Evolutionary conservation across 2,113 vertebrate genomes (phyloP).

Genomic region (human (Homo sapiens)): DNA sequence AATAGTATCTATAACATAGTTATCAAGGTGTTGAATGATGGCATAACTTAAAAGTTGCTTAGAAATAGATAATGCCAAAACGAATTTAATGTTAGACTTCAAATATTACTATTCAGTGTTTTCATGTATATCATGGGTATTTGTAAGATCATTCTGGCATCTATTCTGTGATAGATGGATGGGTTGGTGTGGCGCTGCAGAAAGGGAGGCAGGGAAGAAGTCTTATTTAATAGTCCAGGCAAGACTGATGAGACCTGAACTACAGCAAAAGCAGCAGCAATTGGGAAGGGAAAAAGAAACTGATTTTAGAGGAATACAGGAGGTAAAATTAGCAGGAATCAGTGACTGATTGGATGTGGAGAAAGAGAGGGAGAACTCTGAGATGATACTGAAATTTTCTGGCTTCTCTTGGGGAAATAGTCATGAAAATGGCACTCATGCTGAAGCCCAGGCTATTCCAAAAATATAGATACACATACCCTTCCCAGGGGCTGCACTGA

Average conservation of each 20-base stretch:
- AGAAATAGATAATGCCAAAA: background rate
- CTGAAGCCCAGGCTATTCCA: background rate
- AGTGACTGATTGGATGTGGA: background rate
- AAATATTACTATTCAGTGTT: background rate
- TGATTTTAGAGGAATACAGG: background rate
- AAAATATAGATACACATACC: background rate
- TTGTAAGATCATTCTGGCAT: background rate
- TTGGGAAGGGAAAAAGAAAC: background rate
- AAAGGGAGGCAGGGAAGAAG: background rate
- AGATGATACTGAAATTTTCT: background rate
- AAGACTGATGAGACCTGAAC: background rate
- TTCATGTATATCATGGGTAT: background rate
- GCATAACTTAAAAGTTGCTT: background rate
- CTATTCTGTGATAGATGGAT: background rate
- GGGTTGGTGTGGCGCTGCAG: background rate
- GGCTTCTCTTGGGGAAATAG: background rate
- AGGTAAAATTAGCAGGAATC: background rate
- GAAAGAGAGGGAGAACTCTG: background rate
- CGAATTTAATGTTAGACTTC: background rate
- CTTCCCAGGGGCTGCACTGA: background rate
- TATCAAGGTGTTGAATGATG: background rate
- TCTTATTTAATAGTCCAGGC: background rate
- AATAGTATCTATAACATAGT: no score
- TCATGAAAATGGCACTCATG: background rate
- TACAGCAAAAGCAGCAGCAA: background rate